A percentile compares a stretch with the other conserved stretches of the same genome.
These are phyloP conservation scores for Meliscaeva auricollis DNA, from an alignment of 2,888 invertebrate genomes.

Conservation along the genomic window DNA sequence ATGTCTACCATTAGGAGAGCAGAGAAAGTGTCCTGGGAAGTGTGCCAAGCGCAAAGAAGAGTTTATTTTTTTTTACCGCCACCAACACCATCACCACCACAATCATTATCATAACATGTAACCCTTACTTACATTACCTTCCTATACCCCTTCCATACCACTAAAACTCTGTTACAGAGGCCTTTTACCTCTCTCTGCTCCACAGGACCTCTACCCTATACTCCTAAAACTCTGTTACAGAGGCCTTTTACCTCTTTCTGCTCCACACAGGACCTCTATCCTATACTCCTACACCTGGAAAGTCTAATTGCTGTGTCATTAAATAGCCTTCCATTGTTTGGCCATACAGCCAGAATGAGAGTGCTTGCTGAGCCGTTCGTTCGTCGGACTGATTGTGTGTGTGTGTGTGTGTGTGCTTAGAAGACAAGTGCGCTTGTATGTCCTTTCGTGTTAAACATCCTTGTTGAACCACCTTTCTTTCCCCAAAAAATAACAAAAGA, in stretches of 20 bases:
- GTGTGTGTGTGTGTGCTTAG: slow-evolving; percentile 65
- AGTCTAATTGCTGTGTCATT: slow-evolving; percentile 72
- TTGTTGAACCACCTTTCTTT: slow-evolving; percentile 55
- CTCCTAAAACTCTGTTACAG: not conserved
- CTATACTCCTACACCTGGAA: slow-evolving; percentile 54
- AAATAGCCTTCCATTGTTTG: slow-evolving; percentile 69
- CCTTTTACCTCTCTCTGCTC: not conserved
- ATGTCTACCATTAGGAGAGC: slow-evolving; percentile 49
- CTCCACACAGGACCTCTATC: slow-evolving; percentile 34
- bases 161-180: not conserved
- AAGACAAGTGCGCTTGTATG: slow-evolving; percentile 59
- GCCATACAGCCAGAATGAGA: slow-evolving; percentile 51
- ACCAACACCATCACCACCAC: slow-evolving; percentile 44
- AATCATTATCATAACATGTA: slow-evolving; percentile 71
- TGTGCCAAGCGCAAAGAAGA: slow-evolving; percentile 68
- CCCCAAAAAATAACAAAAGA: slow-evolving; percentile 50
- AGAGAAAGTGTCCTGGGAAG: slow-evolving; percentile 54
- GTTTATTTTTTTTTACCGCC: slow-evolving; percentile 57
- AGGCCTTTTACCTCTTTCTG: not conserved
- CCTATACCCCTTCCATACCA: not conserved
- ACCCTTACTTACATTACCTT: slow-evolving; percentile 18
- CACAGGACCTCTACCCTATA: slow-evolving; percentile 11
- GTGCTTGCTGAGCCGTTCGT: slow-evolving; percentile 8
- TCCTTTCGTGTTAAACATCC: slow-evolving; percentile 65
- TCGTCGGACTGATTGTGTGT: slow-evolving; percentile 57